Base-by-base conservation (phyloP, 2,797 vertebrate species). In the Babyrousa celebensis region DNA sequence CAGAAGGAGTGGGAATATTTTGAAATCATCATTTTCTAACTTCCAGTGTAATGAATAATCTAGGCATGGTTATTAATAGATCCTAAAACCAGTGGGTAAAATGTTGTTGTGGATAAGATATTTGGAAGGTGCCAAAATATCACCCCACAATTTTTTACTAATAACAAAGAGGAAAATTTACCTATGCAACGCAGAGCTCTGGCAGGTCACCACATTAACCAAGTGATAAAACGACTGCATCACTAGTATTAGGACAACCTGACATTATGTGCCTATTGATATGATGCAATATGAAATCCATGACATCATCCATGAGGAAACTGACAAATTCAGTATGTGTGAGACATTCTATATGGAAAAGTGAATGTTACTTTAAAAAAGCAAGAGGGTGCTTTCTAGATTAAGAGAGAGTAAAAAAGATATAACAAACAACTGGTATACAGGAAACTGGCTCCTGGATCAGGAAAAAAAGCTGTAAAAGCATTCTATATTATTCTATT, bases 81-180 rank as follows among this genome's bases (percentile, higher is more conserved):
- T 67, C 27, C 4, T 84, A 85, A 91, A 72, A 48, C 16, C 67
- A 86, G 5, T 32, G 17, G 29, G 27, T 89, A 36, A 93, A 91
- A 89, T 17, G 14, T 11, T 58, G 25, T 65, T 65, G 18, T 88
- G 43, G 63, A 60, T 72, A 63, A 87, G 71, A 15, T 82, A 75
- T 83, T 91, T 40, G 80, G 63, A 89, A 78, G 43, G 32, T 84
- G 20, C 43, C 18, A 67, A 91, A 93, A 54, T 75, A 85, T 67
- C 18, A 71, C 68, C 52, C 36, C 48, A n/a, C 23, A 77, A 54
- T 79, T 89, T 79, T 79, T 82, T 85, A 32, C 4, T 78, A 56
- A 87, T 85, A 80, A 75, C 71, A 68, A 67, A 83, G 56, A 79
- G 18, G 32, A 32, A 48, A 65, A 62, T 56, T 89, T 56, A 63